Conservation (phyloP, 2,113 vertebrate genomes). For the Caretta caretta region DNA sequence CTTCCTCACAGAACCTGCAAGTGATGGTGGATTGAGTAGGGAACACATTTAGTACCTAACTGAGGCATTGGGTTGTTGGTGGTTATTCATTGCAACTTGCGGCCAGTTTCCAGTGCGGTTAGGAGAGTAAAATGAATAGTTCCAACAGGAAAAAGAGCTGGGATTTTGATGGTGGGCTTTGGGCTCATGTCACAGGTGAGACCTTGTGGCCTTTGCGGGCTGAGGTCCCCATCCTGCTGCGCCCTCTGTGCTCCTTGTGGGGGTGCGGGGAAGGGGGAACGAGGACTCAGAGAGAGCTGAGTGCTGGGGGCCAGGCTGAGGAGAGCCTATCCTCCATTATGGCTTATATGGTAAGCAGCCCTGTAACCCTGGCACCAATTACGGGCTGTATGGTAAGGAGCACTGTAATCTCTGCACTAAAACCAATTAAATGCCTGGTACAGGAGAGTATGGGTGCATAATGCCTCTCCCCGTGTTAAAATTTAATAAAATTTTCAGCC, state of each 20-base stretch:
- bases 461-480: not conserved
- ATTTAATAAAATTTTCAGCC: not conserved
- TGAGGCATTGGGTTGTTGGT: not conserved
- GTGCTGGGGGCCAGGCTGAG: not conserved
- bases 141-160: not conserved
- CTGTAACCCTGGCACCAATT: not conserved
- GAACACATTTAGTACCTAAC: not conserved
- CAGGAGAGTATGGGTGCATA: not conserved
- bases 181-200: too few relatives aligned
- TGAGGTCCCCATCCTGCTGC: too few relatives aligned
- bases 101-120: not conserved
- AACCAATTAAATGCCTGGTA: too few relatives aligned
- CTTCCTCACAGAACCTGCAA: not conserved
- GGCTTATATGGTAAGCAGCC: not conserved
- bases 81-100: not conserved
- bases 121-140: not conserved
- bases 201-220: too few relatives aligned
- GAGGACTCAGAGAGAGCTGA: not conserved
- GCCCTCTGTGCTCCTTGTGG: too few relatives aligned
- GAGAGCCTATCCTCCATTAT: too few relatives aligned
- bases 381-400: not conserved
- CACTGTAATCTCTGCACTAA: too few relatives aligned
- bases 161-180: too few relatives aligned
- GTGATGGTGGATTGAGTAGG: not conserved
- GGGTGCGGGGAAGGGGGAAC: too few relatives aligned